phyloP scores from a whole-genome alignment of 2,797 vertebrate genomes.

The Enteromius treurensis region DNA sequence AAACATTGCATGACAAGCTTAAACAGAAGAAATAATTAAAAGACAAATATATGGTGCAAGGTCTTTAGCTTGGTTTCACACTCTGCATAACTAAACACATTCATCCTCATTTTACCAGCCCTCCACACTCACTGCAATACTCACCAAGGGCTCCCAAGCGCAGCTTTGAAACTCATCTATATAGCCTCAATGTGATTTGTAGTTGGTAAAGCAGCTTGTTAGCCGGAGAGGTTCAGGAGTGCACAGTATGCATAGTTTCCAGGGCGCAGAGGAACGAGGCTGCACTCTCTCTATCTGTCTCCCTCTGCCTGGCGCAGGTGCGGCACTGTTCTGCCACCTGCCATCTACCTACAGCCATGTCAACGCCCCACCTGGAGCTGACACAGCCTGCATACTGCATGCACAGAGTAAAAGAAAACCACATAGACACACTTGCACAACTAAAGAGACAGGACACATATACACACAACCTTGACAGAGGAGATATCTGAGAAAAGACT shows the following conservation, averaged over 20 bases:
- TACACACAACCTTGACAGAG: constrained; percentile 47
- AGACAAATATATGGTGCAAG: constrained; percentile 47
- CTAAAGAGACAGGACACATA: constrained; percentile 20
- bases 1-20: constrained; percentile 66
- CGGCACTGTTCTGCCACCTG: constrained; percentile 67
- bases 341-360: constrained; percentile 73
- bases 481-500: constrained; percentile 1
- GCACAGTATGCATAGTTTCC: constrained; percentile 49
- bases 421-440: constrained; percentile 34
- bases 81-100: constrained; percentile 51
- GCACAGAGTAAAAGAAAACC: constrained; percentile 51
- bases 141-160: constrained; percentile 19
- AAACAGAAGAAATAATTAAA: constrained; percentile 56
- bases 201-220: constrained; percentile 46
- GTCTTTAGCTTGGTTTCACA: constrained; percentile 45
- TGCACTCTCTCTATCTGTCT: constrained; percentile 1
- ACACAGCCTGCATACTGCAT: constrained; percentile 68
- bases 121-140: constrained; percentile 25
- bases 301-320: constrained; percentile 71
- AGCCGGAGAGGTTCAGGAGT: constrained; percentile 37
- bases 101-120: constrained; percentile 48
- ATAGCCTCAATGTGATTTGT: constrained; percentile 44
- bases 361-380: constrained; percentile 76
- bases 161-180: constrained; percentile 48
- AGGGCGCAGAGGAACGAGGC: constrained; percentile 41